Evolutionary conservation across 2,888 invertebrate species (phyloP), one percentile per base, ranked within the genome.

Genomic region (Agrochola lychnidis): DNA sequence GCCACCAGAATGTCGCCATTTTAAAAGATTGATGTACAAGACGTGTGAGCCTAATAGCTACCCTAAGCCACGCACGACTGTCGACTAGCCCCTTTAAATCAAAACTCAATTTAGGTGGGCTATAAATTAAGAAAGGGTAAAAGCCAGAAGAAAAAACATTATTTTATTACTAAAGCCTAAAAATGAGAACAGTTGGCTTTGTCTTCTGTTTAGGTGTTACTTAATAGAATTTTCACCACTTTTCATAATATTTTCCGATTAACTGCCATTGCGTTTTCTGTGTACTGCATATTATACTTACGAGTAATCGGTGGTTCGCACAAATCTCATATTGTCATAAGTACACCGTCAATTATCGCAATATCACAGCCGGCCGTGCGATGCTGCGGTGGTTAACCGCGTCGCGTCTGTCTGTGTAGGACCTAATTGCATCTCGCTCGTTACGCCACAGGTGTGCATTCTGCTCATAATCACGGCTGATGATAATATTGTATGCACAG

Each of bases 401-500:
- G 45, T 10, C 68, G 36, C 61, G 5, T 45, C n/a, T 14, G 2
- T 70, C 56, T 67, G 25, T 69, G 10, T n/a, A 7, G n/a, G 10
- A n/a, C 70, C 53, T 78, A 48, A 85, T 61, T 30, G 42, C 14
- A 70, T 61, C 56, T 45, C 66, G 25, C 36, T 67, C 19, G 40
- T 61, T 53, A 66, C 19, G 56, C 73, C 71, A 78, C 83, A 86
- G 83, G 83, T 83, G 83, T 72, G 67, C 59, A 62, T 25, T 22
- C 42, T 57, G 64, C 61, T 69, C 53, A 73, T 70, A 83, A 85
- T 83, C 83, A 82, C 64, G 48, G 61, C 57, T n/a, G 36, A 12
- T 51, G 45, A 78, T 73, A 71, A 82, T 77, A 69, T 66, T 78
- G 69, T 74, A 71, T 74, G 71, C 83, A 70, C 36, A 64, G 25